These are phyloP conservation scores for Polypedilum vanderplanki DNA, from an alignment of 1,140 invertebrate genomes.

Conservation along the genomic window DNA sequence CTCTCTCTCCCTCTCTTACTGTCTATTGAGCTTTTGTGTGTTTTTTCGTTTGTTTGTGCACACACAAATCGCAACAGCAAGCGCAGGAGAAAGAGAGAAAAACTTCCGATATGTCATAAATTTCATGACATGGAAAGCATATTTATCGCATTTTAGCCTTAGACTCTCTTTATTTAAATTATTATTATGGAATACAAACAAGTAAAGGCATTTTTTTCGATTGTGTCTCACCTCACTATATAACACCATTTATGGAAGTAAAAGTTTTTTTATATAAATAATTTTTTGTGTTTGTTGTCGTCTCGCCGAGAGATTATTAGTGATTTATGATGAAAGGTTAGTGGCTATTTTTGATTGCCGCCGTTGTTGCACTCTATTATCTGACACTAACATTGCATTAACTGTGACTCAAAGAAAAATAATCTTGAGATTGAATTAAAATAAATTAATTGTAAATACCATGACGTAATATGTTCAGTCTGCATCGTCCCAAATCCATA, in stretches of 20 bases:
- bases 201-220: not conserved
- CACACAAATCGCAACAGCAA: not conserved
- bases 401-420: too few species aligned
- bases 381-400: not conserved
- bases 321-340: constrained; percentile 19
- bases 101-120: constrained; percentile 18
- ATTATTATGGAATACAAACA: not conserved
- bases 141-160: constrained; percentile 15
- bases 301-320: constrained; percentile 2
- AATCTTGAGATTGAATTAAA: too few species aligned
- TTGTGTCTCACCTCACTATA: not conserved
- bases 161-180: constrained; percentile 1
- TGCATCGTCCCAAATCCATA: constrained; percentile 9
- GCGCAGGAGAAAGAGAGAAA: not conserved
- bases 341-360: not conserved
- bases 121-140: constrained; percentile 17
- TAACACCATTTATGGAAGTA: constrained; percentile 18
- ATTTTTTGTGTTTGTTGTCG: constrained; percentile 6
- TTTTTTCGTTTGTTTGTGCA: not conserved
- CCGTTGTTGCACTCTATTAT: not conserved
- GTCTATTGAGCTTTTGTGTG: not conserved
- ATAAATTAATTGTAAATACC: too few species aligned
- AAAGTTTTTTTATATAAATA: not conserved
- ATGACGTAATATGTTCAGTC: not conserved
- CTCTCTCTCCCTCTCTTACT: not conserved